phyloP scores from a whole-genome alignment of 2,888 invertebrate species.

The Dynastes hyllus region DNA sequence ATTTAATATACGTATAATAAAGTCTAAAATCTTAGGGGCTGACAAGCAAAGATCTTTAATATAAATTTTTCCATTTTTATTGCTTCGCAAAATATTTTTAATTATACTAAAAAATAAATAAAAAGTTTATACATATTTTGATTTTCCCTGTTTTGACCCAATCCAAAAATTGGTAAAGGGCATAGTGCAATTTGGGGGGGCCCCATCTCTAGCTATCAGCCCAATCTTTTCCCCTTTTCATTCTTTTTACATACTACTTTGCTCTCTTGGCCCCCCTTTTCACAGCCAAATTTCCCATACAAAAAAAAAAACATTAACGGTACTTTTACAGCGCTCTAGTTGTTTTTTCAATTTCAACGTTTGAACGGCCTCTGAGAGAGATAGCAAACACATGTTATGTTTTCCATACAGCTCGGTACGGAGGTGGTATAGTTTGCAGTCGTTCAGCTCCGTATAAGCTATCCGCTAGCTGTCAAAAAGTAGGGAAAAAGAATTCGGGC shows the following conservation, averaged over 20 bases:
- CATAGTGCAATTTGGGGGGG: neutral
- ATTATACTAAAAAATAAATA: no score
- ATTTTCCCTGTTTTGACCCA: neutral
- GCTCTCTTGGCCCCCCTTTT: no score
- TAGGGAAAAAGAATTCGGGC: neutral
- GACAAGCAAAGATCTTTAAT: no score
- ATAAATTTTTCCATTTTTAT: no score
- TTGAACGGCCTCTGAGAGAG: slow-evolving; percentile 32
- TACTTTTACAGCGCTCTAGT: slow-evolving; percentile 53
- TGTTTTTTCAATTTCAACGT: slow-evolving; percentile 16
- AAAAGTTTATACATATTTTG: neutral
- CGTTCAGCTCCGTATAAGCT: slow-evolving; percentile 4
- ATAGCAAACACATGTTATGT: slow-evolving; percentile 49
- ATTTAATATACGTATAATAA: no score
- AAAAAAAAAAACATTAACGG: slow-evolving; percentile 51
- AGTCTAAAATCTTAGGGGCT: no score
- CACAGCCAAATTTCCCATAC: slow-evolving; percentile 14
- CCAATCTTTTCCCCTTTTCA: slow-evolving; percentile 6
- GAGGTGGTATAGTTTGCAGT: slow-evolving; percentile 32
- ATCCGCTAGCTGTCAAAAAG: slow-evolving; percentile 42
- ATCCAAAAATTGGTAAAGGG: neutral
- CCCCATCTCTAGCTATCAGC: neutral
- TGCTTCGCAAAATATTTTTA: no score
- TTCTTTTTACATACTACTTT: slow-evolving; percentile 9
- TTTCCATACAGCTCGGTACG: slow-evolving; percentile 28